Conservation (phyloP, 2,113 vertebrate genomes). For the Marmota flaviventris region DNA sequence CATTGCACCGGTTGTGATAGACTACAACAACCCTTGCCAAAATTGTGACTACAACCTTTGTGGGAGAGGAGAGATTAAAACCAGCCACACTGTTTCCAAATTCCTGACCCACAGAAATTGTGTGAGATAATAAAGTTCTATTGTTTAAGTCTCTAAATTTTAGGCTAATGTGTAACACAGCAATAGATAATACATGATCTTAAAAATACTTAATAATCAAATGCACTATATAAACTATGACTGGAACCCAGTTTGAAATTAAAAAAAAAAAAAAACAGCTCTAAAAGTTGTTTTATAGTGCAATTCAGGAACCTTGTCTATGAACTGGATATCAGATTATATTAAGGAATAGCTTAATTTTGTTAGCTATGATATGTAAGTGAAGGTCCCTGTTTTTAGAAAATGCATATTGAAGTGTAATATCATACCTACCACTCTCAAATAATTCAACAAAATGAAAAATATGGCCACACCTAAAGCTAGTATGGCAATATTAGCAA, state of each 20-base stretch:
- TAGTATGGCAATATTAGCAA: background rate
- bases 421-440: background rate
- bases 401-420: background rate
- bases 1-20: no score
- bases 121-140: background rate
- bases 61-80: background rate
- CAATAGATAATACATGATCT: background rate
- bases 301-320: background rate
- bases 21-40: background rate
- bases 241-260: background rate
- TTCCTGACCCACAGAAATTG: background rate
- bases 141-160: background rate
- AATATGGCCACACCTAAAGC: background rate
- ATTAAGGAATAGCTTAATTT: background rate
- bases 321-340: background rate
- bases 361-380: background rate
- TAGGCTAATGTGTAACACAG: background rate
- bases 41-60: background rate
- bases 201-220: background rate
- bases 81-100: background rate
- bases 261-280: background rate
- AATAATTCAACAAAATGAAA: slow-evolving; percentile 32
- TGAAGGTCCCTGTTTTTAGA: background rate
- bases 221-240: background rate
- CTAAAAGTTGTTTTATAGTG: background rate